Conservation (phyloP, 2,113 vertebrate genomes). For the Pampusana beccarii region DNA sequence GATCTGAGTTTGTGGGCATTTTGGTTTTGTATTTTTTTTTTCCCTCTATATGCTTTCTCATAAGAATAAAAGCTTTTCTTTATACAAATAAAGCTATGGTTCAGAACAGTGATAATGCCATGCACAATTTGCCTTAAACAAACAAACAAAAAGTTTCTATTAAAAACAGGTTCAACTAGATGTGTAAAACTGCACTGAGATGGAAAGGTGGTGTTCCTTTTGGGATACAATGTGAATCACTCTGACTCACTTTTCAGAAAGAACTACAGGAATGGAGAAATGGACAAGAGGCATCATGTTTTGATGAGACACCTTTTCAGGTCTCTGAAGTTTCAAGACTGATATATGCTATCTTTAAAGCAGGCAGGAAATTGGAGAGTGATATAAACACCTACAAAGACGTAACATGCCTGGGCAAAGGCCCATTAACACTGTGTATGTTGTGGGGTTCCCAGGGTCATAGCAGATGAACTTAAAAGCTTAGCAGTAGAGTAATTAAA, state of each 20-base stretch:
- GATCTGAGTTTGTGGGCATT: not conserved
- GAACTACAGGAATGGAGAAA: not conserved
- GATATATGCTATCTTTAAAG: constrained; percentile 27
- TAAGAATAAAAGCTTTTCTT: not conserved
- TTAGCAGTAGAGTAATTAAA: constrained; percentile 48
- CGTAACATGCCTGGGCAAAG: not conserved
- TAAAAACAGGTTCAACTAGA: not conserved
- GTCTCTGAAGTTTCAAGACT: not conserved
- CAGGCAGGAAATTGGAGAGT: not conserved
- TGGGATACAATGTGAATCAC: not conserved
- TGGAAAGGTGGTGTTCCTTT: not conserved
- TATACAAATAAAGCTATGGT: not conserved
- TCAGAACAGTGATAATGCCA: not conserved
- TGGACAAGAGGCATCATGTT: not conserved
- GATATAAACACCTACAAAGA: not conserved
- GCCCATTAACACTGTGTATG: not conserved
- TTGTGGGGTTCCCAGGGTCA: not conserved
- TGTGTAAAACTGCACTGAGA: not conserved
- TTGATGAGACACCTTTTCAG: not conserved
- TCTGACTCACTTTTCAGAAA: constrained; percentile 15
- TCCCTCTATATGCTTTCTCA: not conserved
- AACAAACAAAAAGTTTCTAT: not conserved
- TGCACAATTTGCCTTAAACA: not conserved
- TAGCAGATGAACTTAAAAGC: not conserved
- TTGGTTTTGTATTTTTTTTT: not conserved